These are phyloP conservation scores for Aphis craccivora DNA, from an alignment of 1,140 invertebrate genomes.

Conservation along the genomic window DNA sequence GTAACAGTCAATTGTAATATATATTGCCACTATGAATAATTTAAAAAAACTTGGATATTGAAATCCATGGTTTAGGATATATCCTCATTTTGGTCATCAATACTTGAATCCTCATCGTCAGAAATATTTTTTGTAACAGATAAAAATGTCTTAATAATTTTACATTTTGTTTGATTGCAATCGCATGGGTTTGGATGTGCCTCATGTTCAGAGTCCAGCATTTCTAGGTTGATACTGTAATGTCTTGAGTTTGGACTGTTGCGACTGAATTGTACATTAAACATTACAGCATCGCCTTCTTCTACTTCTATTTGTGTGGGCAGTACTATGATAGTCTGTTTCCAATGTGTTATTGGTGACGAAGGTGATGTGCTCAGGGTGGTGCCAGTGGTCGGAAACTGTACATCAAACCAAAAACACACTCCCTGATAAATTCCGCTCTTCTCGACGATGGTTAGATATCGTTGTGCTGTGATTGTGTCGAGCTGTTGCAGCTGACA, in stretches of 20 bases:
- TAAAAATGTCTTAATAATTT: conserved; percentile 71
- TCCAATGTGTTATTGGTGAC: conserved; percentile 90
- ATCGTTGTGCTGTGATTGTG: conserved; percentile 60
- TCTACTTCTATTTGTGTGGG: conserved; percentile 63
- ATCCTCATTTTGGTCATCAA: background rate
- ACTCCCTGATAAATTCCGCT: conserved; percentile 78
- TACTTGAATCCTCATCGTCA: conserved; percentile 16
- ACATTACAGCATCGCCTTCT: conserved; percentile 72
- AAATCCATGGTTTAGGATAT: background rate
- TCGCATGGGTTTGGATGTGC: conserved; percentile 80
- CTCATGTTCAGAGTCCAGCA: conserved; percentile 74
- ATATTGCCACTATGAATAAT: background rate
- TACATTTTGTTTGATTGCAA: conserved; percentile 80
- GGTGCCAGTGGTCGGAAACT: conserved; percentile 63
- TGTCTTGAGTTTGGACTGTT: conserved; percentile 65
- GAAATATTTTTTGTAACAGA: conserved; percentile 30
- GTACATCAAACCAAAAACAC: conserved; percentile 66
- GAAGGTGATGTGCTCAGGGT: conserved; percentile 79
- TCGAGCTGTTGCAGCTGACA: conserved; percentile 62
- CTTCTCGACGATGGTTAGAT: conserved; percentile 64
- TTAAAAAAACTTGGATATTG: background rate
- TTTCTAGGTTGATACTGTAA: conserved; percentile 75
- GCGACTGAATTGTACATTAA: conserved; percentile 71
- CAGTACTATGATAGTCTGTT: conserved; percentile 84
- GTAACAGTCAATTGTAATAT: background rate